These are phyloP conservation scores for Nipponia nippon DNA, from an alignment of 2,113 vertebrate species.

Conservation along the genomic window DNA sequence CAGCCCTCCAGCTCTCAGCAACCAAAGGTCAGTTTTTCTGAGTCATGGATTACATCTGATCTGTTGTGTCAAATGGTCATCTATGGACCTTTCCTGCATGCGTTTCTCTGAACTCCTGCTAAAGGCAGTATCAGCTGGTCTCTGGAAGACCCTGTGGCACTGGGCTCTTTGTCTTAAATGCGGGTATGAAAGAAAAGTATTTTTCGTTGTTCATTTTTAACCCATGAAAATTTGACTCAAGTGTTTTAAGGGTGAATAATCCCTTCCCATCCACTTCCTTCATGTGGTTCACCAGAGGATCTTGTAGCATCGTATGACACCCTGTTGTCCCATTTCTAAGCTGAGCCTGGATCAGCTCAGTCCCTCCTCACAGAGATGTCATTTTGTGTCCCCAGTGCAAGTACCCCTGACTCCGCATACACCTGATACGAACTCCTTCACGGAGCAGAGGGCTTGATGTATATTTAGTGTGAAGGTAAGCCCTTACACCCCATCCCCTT, in stretches of 20 bases:
- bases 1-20: background rate
- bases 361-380: background rate
- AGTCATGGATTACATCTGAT: background rate
- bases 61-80: background rate
- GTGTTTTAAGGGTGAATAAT: background rate
- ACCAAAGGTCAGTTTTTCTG: background rate
- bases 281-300: background rate
- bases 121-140: background rate
- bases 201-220: background rate
- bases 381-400: background rate
- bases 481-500: background rate
- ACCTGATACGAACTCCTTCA: background rate
- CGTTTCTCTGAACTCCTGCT: background rate
- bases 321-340: background rate
- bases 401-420: background rate
- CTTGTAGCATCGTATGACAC: rapidly evolving
- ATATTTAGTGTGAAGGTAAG: background rate
- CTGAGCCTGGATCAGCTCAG: background rate
- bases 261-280: background rate
- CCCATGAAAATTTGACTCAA: background rate
- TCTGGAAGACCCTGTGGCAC: background rate
- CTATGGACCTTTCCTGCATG: background rate
- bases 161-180: background rate
- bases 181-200: background rate
- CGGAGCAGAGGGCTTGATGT: rapidly evolving